phyloP scores from a whole-genome alignment of 2,888 invertebrate genomes.

The Lacanobia oleracea region DNA sequence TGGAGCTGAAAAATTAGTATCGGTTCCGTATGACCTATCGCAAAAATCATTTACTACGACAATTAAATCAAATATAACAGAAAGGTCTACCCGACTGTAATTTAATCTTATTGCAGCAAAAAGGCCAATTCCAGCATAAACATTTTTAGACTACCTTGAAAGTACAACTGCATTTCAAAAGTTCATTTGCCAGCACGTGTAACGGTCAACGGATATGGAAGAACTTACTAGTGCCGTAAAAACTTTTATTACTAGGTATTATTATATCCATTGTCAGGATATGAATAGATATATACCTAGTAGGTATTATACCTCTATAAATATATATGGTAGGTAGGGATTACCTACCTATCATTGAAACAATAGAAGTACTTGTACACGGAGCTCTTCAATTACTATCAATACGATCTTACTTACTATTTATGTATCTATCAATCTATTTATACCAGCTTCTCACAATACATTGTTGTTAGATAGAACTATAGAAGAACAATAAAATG shows the following conservation, averaged over 20 bases:
- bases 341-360: not conserved
- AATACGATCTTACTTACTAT: slow-evolving; percentile 5
- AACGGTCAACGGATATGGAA: slow-evolving; percentile 14
- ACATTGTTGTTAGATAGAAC: not conserved
- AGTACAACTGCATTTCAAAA: slow-evolving; percentile 14
- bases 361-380: slow-evolving; percentile 19
- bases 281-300: slow-evolving; percentile 29
- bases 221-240: slow-evolving; percentile 33
- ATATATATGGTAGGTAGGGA: too few relatives aligned
- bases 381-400: slow-evolving; percentile 8
- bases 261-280: slow-evolving; percentile 30
- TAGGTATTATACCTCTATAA: too few relatives aligned
- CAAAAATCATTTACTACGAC: not conserved
- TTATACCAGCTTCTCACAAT: slow-evolving; percentile 7
- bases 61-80: not conserved
- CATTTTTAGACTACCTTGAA: slow-evolving; percentile 37
- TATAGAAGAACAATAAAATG: not conserved
- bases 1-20: too few relatives aligned
- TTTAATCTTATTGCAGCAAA: slow-evolving; percentile 3
- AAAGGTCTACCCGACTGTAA: slow-evolving; percentile 6
- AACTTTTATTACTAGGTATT: slow-evolving; percentile 13
- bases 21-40: not conserved
- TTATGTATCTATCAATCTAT: slow-evolving; percentile 8
- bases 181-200: slow-evolving; percentile 10
- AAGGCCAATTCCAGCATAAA: slow-evolving; percentile 1